Evolutionary conservation across 2,113 vertebrate genomes (phyloP), one percentile per base, ranked within the genome.

Genomic region (Panthera tigris): DNA sequence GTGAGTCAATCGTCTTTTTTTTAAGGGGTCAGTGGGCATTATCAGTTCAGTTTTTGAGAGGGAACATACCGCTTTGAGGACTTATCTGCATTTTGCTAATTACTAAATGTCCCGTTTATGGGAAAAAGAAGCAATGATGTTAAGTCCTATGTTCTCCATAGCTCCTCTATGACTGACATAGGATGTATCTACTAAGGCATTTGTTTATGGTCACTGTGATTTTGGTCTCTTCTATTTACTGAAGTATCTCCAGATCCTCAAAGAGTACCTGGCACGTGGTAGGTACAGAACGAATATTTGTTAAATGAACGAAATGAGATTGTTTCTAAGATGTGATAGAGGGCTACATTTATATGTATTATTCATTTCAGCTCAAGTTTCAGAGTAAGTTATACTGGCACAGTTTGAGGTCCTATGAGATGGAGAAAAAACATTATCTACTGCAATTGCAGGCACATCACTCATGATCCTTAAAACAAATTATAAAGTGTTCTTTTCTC

Each of bases 331-430:
- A 91, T 87, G 21, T 63, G 68, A 57, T 21, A 78, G 57, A 68
- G 74, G 36, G n/a, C 76, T 76, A 39, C 41, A 14, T 68, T 61
- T 94, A 50, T n/a, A 61, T 94, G 23, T 41, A 76, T 92, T 80
- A 71, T 57, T 90, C 68, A 86, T 91, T 96, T 95, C 48, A 81
- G 86, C 65, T 96, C 36, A 74, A 52, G 78, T 65, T 78, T 82
- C 41, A 92, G 81, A 79, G 73, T 95, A 33, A 86, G 19, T 84
- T 74, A 88, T 41, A 57, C 39, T 90, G 85, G 78, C 39, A 89
- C 23, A 84, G 65, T 91, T 16, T 79, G 66, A 82, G 78, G 76
- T 96, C 78, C n/a, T 7, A 31, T 45, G 65, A 97, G n/a, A 91
- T 68, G 73, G 84, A 16, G 81, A 79, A 86, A 71, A 92, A 93